Percentiles rank a stretch among this genome's conserved stretches.
phyloP scores from a whole-genome alignment of 2,113 vertebrate species.

The Eurystomus gularis region DNA sequence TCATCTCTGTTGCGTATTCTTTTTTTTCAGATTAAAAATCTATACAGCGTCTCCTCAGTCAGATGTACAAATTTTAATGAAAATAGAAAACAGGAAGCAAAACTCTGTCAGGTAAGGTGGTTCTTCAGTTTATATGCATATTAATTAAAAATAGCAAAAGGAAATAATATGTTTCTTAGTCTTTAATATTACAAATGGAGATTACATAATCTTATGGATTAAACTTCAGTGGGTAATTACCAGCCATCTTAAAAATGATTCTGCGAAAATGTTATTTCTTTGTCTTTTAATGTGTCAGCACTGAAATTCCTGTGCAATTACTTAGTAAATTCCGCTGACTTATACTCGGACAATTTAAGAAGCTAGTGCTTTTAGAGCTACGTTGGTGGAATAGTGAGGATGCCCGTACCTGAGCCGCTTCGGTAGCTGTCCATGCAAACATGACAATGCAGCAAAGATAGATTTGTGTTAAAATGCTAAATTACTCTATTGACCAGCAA shows the following conservation, averaged over 20 bases:
- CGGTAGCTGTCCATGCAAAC: neutral
- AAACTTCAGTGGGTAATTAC: neutral
- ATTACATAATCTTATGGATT: neutral
- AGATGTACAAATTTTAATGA: conserved; percentile 88
- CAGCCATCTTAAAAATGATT: neutral
- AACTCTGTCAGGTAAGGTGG: conserved; percentile 82
- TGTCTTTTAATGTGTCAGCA: neutral
- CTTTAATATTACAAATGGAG: neutral
- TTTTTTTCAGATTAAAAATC: conserved; percentile 85
- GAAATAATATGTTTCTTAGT: neutral
- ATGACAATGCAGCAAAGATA: neutral
- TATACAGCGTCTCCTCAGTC: conserved; percentile 73
- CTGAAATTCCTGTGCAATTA: neutral
- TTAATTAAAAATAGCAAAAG: neutral
- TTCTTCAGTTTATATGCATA: neutral
- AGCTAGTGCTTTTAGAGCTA: neutral
- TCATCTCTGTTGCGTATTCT: neutral
- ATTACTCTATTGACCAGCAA: neutral
- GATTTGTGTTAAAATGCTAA: neutral
- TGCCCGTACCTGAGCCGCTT: neutral
- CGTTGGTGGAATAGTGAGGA: neutral
- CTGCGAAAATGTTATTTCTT: neutral
- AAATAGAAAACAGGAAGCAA: conserved; percentile 82
- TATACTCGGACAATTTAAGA: neutral
- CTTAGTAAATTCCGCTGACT: neutral